Base-by-base conservation (phyloP, 2,113 vertebrate genomes). In the Prietella phreatophila region DNA sequence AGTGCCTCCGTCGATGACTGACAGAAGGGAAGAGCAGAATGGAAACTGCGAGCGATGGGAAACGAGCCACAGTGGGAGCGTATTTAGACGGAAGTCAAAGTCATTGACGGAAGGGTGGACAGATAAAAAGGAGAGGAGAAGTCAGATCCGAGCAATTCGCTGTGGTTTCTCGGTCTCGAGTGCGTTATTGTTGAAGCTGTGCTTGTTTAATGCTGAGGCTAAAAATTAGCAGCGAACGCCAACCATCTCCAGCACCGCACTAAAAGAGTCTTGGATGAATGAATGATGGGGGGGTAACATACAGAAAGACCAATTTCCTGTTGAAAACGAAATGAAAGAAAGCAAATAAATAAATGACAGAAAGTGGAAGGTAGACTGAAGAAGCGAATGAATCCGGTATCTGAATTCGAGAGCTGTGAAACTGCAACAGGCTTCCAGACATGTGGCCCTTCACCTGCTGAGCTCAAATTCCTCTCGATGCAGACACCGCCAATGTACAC, bases 371-470 rank as follows among this genome's bases (percentile, higher is more conserved):
- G 78, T 33, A 20, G n/a, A 33, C 78, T 81, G 30, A 81, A 81
- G 19, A 20, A 22, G 30, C 10, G 25, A 36, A 58, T 81, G 79
- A 25, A 82, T 10, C 30, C 5, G 19, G 19, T 36, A 36, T 82
- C 79, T 82, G 79, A 36, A 82, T 25, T 20, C 58, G 19, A 60
- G 79, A 36, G 79, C 60, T 5, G 55, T 58, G 79, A 60, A 82
- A 17, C 75, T 69, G 36, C 30, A 76, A 47, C n/a, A 85, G 85
- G 63, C 63, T 69, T 71, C 71, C n/a, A 86, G 92, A 88, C 92
- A 93, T 92, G 92, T 91, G 93, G 84, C 92, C 61, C 85, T 83
- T 89, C 92, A 95, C 91, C 93, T 94, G 93, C 92, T 92, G 90
- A 76, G 86, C 47, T 88, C 89, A 84, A 89, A 71, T 86, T 85